Base-by-base conservation (phyloP, 2,888 invertebrate species). In the Hermodice carunculata region DNA sequence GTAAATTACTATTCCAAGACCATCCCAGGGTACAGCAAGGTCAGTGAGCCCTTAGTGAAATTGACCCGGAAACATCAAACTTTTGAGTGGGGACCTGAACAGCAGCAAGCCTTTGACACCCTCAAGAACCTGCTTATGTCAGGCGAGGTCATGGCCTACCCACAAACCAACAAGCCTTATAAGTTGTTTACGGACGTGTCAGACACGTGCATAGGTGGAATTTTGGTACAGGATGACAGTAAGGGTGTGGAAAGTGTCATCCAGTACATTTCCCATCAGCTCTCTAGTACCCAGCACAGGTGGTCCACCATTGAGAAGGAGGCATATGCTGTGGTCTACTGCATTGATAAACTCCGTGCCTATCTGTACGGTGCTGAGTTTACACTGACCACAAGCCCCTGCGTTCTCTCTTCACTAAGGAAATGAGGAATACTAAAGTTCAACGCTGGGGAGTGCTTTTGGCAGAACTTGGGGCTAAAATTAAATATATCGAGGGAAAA, bases 341-440 rank as follows among this genome's bases (percentile, higher is more conserved):
- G 31, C 8, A 11, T 61, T 17, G 28, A 29, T 11, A 56, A 44
- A 28, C 22, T 62, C n/a, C 8, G 48, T 11, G 26, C 62, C 1
- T 62, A 62, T 34, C 24, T 62, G 26, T 62, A 34, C 19, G 54
- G 46, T 1, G 52, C 61, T 3, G 14, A 44, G 2, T 34, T 2
- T 51, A 14, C 26, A 62, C 62, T 14, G 62, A 62, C 22, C 62
- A 62, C 46, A 62, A 62, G 29, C 56, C 62, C 1, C n/a, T 62
- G 40, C 8, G 8, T 3, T 34, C 46, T 40, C 19, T 62, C 2
- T 62, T 62, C 14, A 42, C 54, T 14, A 22, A 34, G 31, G 37
- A 48, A 14, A 28, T 54, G 22, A 17, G 8, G 3, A 62, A 62
- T 19, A 62, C 62, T 5, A 44, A 56, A 24, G 31, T 62, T 3